phyloP scores from a whole-genome alignment of 2,888 invertebrate species.

The Pristionchus entomophagus region DNA sequence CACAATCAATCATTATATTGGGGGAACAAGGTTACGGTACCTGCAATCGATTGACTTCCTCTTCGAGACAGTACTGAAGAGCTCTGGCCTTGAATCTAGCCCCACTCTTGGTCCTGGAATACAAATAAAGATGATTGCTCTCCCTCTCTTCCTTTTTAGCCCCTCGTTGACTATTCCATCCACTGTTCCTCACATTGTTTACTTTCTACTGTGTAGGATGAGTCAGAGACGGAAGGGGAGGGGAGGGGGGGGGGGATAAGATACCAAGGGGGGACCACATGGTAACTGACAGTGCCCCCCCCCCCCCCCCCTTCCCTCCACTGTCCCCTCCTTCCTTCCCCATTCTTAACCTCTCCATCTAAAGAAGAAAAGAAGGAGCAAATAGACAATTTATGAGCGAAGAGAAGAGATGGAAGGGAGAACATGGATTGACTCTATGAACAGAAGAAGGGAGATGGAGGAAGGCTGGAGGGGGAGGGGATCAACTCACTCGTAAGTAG shows the following conservation, averaged over 20 bases:
- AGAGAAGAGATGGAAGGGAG: not conserved
- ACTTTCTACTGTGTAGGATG: not conserved
- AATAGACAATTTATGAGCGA: conserved; percentile 13
- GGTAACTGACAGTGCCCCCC: not conserved
- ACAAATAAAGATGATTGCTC: not conserved
- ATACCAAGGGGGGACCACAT: not conserved
- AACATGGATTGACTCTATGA: not conserved
- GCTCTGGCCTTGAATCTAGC: conserved; percentile 95
- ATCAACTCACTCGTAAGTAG: conserved; percentile 64
- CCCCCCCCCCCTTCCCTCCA: not conserved
- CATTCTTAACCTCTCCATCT: conserved; percentile 29
- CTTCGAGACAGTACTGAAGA: conserved; percentile 94
- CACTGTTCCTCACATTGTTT: conserved; percentile 3
- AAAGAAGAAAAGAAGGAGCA: conserved; percentile 35
- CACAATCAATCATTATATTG: not conserved
- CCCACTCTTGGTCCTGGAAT: conserved; percentile 86
- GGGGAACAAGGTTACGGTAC: not conserved
- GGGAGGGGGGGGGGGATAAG: conserved; percentile 17
- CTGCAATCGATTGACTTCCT: conserved; percentile 84
- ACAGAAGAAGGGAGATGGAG: not conserved
- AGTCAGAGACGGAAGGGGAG: conserved; percentile 38
- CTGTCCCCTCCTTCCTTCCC: not conserved
- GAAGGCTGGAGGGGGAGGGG: not conserved
- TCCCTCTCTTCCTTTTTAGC: not conserved
- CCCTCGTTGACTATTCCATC: conserved; percentile 16